These are phyloP conservation scores for Sitta carolinensis DNA, from an alignment of 2,797 vertebrate species.

Conservation along the genomic window DNA sequence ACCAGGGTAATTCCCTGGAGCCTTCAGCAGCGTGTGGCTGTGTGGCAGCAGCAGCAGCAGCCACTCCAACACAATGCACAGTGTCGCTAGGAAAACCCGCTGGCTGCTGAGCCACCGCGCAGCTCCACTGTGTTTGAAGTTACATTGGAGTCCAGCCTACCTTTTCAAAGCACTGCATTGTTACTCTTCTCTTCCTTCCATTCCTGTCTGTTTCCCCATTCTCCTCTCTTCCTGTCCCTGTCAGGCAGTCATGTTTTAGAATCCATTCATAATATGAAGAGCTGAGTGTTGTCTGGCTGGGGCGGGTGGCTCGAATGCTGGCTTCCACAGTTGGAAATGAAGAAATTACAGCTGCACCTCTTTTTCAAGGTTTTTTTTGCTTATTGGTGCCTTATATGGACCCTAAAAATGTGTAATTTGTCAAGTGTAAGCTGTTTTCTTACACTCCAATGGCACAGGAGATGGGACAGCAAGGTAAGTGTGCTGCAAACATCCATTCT, in stretches of 20 bases:
- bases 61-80: background rate
- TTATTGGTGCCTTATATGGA: background rate
- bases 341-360: background rate
- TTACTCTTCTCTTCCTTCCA: background rate
- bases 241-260: background rate
- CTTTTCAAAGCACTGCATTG: background rate
- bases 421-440: background rate
- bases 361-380: background rate
- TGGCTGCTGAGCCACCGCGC: background rate
- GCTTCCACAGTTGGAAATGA: background rate
- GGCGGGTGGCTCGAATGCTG: background rate
- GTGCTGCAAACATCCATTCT: background rate
- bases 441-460: background rate
- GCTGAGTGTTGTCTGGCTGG: background rate
- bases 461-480: background rate
- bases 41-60: background rate
- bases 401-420: background rate
- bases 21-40: background rate
- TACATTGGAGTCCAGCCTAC: background rate
- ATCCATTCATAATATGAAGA: background rate
- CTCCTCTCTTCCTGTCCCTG: background rate
- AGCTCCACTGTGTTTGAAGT: background rate
- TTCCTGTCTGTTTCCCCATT: background rate
- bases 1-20: slow-evolving; percentile 46
- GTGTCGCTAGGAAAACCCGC: background rate